Percentiles rank a stretch among this genome's conserved stretches.
phyloP scores from a whole-genome alignment of 2,888 invertebrate species.

The Smittia sp. region DNA sequence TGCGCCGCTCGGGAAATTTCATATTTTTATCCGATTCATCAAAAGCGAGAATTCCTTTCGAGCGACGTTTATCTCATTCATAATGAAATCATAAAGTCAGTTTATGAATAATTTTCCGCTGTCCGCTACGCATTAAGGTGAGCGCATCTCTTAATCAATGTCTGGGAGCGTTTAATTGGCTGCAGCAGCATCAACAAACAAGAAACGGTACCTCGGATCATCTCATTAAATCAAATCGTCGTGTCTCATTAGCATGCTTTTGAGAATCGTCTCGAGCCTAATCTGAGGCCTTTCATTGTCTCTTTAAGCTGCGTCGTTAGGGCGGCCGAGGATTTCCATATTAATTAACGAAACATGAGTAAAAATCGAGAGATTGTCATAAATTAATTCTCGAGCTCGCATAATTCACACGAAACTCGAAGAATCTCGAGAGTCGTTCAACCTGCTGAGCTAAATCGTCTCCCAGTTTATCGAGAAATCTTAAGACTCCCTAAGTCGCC shows the following conservation, averaged over 20 bases:
- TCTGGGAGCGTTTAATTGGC: constrained; percentile 27
- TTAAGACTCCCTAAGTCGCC: no score
- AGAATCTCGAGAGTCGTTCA: neutral
- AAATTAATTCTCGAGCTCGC: neutral
- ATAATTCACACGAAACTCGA: neutral
- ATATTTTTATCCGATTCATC: no score
- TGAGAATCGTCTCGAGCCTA: neutral
- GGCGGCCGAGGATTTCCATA: neutral
- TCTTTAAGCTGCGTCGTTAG: neutral
- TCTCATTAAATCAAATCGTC: constrained; percentile 34
- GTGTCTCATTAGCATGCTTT: constrained; percentile 33
- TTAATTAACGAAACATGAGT: neutral
- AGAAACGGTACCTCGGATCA: neutral
- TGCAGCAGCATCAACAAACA: constrained; percentile 1
- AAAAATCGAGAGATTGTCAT: neutral
- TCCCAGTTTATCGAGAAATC: no score
- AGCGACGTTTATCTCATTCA: neutral
- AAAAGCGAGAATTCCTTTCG: neutral
- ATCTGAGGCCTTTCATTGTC: no score
- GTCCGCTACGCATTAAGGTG: neutral
- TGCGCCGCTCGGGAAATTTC: no score
- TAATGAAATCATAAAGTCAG: constrained; percentile 25
- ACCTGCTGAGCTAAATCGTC: no score
- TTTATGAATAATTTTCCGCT: constrained; percentile 2
- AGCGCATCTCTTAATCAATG: constrained; percentile 29